Evolutionary conservation across 1,140 invertebrate genomes (phyloP).

Genomic region (Limonius californicus): DNA sequence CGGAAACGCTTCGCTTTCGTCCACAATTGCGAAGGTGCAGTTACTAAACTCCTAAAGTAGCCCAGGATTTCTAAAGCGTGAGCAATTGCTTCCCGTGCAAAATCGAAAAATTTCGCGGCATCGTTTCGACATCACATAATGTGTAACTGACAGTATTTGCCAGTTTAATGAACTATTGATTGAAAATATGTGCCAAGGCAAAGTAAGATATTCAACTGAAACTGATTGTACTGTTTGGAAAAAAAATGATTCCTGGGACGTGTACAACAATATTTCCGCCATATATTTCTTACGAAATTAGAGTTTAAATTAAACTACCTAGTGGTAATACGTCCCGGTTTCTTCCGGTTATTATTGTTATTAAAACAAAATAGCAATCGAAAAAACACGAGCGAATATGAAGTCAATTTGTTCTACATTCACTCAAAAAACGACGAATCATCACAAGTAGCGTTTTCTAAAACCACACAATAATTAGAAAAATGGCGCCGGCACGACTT

Average conservation of each 20-base stretch:
- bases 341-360: too few species aligned
- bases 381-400: not conserved
- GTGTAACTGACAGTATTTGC: not conserved
- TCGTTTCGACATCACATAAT: not conserved
- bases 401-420: constrained; percentile 1
- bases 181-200: not conserved
- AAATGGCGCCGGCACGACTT: not conserved
- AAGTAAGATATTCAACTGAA: too few species aligned
- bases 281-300: too few species aligned
- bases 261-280: too few species aligned
- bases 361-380: not conserved
- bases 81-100: not conserved
- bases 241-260: too few species aligned
- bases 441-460: not conserved
- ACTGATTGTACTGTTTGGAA: too few species aligned
- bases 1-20: too few species aligned
- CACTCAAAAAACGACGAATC: not conserved
- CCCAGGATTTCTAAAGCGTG: not conserved
- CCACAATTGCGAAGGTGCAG: too few species aligned
- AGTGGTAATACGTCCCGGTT: too few species aligned
- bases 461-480: not conserved
- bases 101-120: not conserved
- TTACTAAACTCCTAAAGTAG: too few species aligned
- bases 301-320: too few species aligned
- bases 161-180: not conserved